These are phyloP conservation scores for Agonopterix subpropinquella DNA, from an alignment of 2,888 invertebrate genomes.

Conservation along the genomic window DNA sequence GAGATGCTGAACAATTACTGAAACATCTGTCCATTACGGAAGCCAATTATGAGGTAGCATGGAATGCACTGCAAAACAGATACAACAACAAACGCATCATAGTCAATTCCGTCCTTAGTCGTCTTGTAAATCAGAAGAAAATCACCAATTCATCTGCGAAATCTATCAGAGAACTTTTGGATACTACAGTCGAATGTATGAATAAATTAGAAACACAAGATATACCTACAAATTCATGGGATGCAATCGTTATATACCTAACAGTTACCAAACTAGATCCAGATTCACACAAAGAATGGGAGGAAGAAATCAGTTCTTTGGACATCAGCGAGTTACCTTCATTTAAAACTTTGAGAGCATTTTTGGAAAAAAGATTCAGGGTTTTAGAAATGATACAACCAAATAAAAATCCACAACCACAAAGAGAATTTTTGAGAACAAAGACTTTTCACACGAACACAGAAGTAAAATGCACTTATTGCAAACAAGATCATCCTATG, in stretches of 20 bases:
- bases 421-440: slow-evolving; percentile 1
- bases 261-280: slow-evolving; percentile 9
- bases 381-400: slow-evolving; percentile 7
- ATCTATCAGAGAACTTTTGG: slow-evolving; percentile 8
- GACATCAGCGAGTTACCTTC: slow-evolving; percentile 2
- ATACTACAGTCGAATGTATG: slow-evolving; percentile 11
- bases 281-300: slow-evolving; percentile 10
- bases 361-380: slow-evolving; percentile 10
- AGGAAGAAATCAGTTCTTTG: neutral
- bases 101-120: slow-evolving; percentile 12
- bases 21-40: slow-evolving; percentile 12
- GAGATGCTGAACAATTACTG: slow-evolving; percentile 13
- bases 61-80: slow-evolving; percentile 11
- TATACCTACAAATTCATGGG: slow-evolving; percentile 8
- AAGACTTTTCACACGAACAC: slow-evolving; percentile 5
- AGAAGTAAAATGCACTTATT: slow-evolving; percentile 6
- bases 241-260: slow-evolving; percentile 9
- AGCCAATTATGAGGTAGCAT: slow-evolving; percentile 15
- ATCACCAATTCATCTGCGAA: slow-evolving; percentile 10
- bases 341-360: slow-evolving; percentile 8
- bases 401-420: neutral
- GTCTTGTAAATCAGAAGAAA: slow-evolving; percentile 10
- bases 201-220: slow-evolving; percentile 6
- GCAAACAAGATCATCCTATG: slow-evolving; percentile 8
- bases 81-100: slow-evolving; percentile 17